Evolutionary conservation across 2,113 vertebrate species (phyloP).

Genomic region (Bubalus kerabau): DNA sequence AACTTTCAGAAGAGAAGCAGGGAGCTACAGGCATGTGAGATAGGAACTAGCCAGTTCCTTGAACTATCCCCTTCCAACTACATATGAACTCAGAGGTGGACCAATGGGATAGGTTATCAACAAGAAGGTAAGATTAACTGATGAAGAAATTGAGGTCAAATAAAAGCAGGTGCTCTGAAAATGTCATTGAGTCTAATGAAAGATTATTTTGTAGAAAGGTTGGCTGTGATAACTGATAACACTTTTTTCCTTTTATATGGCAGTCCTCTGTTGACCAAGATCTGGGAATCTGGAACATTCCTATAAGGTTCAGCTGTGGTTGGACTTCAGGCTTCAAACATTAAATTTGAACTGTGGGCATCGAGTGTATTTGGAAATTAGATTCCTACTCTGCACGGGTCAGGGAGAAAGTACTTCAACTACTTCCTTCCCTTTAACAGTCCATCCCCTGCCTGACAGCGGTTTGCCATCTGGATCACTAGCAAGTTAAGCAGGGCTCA

Average conservation of each 20-base stretch:
- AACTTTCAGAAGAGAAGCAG: neutral
- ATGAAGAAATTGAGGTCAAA: neutral
- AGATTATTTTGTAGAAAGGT: neutral
- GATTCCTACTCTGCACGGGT: neutral
- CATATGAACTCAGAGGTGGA: neutral
- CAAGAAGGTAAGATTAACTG: neutral
- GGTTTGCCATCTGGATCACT: neutral
- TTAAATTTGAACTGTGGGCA: constrained; percentile 1
- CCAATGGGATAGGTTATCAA: neutral
- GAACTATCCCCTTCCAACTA: neutral
- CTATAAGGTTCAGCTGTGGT: neutral
- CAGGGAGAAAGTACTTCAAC: neutral
- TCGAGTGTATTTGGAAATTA: neutral
- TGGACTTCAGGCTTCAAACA: neutral
- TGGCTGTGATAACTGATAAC: neutral
- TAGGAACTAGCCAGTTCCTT: neutral
- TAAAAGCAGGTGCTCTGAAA: neutral
- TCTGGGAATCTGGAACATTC: neutral
- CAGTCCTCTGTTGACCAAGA: neutral
- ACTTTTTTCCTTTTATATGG: neutral
- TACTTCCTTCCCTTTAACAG: neutral
- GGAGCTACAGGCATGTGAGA: neutral
- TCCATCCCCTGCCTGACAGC: neutral
- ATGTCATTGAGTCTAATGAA: neutral
- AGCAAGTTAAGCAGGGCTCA: neutral